Evolutionary conservation across 1,140 invertebrate genomes (phyloP), one percentile per base, ranked within the genome.

Genomic region (Pemphigus obesinymphae): DNA sequence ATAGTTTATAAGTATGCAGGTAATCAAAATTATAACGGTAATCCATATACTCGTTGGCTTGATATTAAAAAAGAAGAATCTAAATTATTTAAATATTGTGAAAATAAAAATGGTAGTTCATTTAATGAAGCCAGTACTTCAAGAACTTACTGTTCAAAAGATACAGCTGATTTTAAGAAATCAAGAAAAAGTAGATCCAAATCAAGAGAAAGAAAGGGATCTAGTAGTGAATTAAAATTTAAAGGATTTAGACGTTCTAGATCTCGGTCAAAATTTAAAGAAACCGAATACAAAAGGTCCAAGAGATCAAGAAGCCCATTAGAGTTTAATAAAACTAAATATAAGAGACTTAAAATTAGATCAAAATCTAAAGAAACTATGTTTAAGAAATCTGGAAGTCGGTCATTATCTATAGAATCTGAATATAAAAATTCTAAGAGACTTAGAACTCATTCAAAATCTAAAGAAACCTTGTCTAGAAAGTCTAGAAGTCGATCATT

Each of bases 31-130:
- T 75, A 45, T 50, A 1, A 1, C 37, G 53, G 76, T 48, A 75
- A 83, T 82, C 76, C 82, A 13, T 66, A 73, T 37, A 73, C 45
- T 61, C 55, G 82, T 5, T 83, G 76, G 76, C 34, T 68, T 29
- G 3, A 45, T 68, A 82, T 82, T 50, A 2, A 82, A 70, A 29
- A 17, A 31, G 82, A 82, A 63, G 82, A 81, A 61, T 45, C 26
- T 34, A 68, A 70, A 73, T 63, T 83, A 29, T 45, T 63, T 3
- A 45, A 45, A 8, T 45, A 63, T 80, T 43, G 1, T 20, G 4
- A 80, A 61, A 34, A 58, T 0, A 61, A 80, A 61, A 63, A 23
- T n/a, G 1, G 53, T 0, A 34, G 15, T 61, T 43, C 55, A 17
- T 8, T 5, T 40, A n/a, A 45, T 29, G 34, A 34, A 26, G 3